Evolutionary conservation across 2,113 vertebrate genomes (phyloP).

Genomic region (Periophthalmodon schlosseri): DNA sequence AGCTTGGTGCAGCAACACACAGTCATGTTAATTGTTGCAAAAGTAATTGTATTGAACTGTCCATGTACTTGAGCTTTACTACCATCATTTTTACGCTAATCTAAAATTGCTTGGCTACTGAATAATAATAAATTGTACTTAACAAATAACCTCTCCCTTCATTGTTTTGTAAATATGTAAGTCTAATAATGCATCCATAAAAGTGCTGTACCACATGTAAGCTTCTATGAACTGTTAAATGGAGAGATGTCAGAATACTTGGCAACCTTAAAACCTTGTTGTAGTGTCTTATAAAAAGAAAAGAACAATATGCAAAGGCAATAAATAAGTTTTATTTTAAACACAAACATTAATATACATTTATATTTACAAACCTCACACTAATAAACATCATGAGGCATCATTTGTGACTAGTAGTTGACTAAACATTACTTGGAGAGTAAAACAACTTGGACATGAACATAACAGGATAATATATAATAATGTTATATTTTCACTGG

Average conservation of each 20-base stretch:
- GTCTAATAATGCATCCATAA: neutral
- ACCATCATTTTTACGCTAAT: neutral
- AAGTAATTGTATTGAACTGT: neutral
- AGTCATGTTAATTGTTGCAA: constrained; percentile 1
- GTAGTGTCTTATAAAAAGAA: neutral
- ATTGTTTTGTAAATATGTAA: neutral
- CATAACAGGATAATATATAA: neutral
- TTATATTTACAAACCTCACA: constrained; percentile 40
- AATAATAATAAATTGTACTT: constrained; percentile 6
- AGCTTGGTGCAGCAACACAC: constrained; percentile 75
- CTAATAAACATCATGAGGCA: constrained; percentile 18
- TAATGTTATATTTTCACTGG: neutral
- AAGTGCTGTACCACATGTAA: neutral
- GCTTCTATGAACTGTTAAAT: too few species aligned
- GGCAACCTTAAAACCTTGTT: neutral
- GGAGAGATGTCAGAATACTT: too few species aligned
- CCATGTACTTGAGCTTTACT: neutral
- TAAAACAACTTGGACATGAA: neutral
- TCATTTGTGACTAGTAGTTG: neutral
- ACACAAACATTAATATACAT: constrained; percentile 20
- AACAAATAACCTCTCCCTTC: constrained; percentile 6
- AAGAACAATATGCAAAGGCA: constrained; percentile 7
- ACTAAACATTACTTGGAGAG: neutral
- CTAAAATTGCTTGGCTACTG: constrained; percentile 7
- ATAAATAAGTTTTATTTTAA: constrained; percentile 62